phyloP scores from a whole-genome alignment of 2,797 vertebrate species.

The Hydrocynus forskahlii region DNA sequence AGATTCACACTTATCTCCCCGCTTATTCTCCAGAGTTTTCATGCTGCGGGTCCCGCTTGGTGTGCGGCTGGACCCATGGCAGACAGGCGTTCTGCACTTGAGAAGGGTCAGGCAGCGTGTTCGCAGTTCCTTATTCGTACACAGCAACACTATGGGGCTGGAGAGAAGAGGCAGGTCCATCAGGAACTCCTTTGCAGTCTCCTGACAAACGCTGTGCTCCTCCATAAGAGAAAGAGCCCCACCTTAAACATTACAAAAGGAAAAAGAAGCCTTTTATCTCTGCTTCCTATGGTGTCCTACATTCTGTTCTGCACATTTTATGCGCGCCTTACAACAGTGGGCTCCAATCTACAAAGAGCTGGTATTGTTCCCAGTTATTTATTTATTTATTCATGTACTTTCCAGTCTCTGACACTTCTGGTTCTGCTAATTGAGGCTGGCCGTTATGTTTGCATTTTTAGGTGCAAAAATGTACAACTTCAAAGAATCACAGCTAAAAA shows the following conservation, averaged over 20 bases:
- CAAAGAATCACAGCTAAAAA: no score
- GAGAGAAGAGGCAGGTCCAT: conserved; percentile 71
- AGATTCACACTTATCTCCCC: conserved; percentile 15
- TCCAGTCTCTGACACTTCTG: not conserved
- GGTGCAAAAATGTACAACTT: no score
- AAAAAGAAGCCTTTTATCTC: not conserved
- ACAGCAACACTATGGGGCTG: conserved; percentile 71
- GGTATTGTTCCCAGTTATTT: not conserved
- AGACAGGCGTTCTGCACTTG: conserved; percentile 29
- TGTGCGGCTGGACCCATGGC: not conserved
- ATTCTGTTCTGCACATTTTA: not conserved
- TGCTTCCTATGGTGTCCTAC: not conserved
- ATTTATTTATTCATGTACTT: not conserved
- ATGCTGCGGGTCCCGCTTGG: not conserved
- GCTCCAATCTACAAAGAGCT: not conserved
- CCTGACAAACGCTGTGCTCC: conserved; percentile 67
- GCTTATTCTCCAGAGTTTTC: not conserved
- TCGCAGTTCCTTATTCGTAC: conserved; percentile 75
- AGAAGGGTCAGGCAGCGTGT: conserved; percentile 63
- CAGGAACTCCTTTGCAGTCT: conserved; percentile 71
- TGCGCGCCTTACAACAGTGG: not conserved
- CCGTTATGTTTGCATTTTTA: not conserved
- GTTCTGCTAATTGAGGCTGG: not conserved
- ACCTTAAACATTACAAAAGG: conserved; percentile 53
- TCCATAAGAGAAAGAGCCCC: conserved; percentile 68